Base-by-base conservation (phyloP, 2,113 vertebrate species). In the Acrocephalus kingi region DNA sequence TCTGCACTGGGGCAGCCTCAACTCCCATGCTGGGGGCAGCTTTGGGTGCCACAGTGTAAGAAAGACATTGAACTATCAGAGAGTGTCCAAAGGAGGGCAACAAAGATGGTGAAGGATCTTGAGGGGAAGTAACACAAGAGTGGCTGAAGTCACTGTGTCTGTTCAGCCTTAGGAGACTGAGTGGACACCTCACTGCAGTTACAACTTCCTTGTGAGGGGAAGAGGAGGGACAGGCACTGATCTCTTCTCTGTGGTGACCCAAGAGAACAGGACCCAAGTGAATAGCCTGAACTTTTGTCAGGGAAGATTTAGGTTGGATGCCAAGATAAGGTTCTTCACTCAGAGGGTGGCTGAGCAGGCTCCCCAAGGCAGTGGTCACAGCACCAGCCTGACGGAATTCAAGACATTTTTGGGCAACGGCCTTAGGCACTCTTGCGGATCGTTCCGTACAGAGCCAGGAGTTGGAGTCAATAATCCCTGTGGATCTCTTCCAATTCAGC, bases 151-250 rank as follows among this genome's bases (percentile, higher is more conserved):
- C 11, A 31, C 35, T 41, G 1, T 11, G 21, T 13, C 21, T 80
- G 51, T 49, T 64, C 43, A 64, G 43, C 31, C 51, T 51, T 58
- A 61, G 30, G 41, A 56, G 35, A 31, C 17, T 41, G 58, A 64
- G 9, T 9, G 7, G 35, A 72, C 7, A 49, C 8, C 18, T 51
- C 76, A 43, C 0, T 49, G 43, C 58, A 64, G 67, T 35, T 27
- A 46, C 33, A 75, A 0, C 33, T 67, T 75, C 61, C 23, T n/a
- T 0, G 0, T 3, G 20, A 25, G 14, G 20, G 28, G 24, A 61
- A 20, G 27, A 28, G 27, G 19, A 75, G 13, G 11, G 24, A 5
- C 39, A 61, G n/a, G 1, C n/a, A 25, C 46, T 54, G 69, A 48
- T 25, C 24, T 75, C 69, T 21, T 3, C 61, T 45, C 28, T 54